Evolutionary conservation across 2,113 vertebrate genomes (phyloP).

Genomic region (Dromaius novaehollandiae): DNA sequence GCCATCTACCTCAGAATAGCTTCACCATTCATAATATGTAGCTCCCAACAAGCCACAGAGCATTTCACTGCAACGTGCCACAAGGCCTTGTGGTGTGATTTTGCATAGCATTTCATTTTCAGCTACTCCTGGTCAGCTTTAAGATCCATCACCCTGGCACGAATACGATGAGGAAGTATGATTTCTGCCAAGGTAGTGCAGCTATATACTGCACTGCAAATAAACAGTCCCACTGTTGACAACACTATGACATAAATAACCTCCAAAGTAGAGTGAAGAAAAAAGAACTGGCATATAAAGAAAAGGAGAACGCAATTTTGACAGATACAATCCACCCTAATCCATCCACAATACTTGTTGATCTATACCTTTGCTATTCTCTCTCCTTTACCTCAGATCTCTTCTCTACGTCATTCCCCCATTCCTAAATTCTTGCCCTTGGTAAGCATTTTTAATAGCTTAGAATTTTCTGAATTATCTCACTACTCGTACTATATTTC

Average conservation of each 20-base stretch:
- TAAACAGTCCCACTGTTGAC: neutral
- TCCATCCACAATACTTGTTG: neutral
- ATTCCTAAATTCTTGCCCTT: neutral
- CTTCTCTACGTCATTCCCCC: neutral
- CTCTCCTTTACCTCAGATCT: neutral
- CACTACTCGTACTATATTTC: too few relatives aligned
- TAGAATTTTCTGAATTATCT: too few relatives aligned
- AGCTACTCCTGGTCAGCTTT: neutral
- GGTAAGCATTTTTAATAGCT: neutral
- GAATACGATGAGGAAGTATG: neutral
- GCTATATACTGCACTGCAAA: neutral
- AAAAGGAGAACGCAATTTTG: neutral
- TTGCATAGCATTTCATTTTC: neutral
- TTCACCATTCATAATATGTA: neutral
- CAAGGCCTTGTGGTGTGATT: neutral
- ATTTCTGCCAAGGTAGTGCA: neutral
- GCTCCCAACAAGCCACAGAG: neutral
- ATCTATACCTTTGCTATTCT: neutral
- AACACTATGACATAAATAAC: neutral
- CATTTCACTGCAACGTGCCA: neutral
- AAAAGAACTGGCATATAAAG: neutral
- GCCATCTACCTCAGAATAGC: neutral
- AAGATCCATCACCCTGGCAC: neutral
- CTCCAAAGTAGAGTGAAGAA: neutral
- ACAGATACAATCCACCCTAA: neutral